phyloP scores from a whole-genome alignment of 2,888 invertebrate species.

The Catocala fraxini region DNA sequence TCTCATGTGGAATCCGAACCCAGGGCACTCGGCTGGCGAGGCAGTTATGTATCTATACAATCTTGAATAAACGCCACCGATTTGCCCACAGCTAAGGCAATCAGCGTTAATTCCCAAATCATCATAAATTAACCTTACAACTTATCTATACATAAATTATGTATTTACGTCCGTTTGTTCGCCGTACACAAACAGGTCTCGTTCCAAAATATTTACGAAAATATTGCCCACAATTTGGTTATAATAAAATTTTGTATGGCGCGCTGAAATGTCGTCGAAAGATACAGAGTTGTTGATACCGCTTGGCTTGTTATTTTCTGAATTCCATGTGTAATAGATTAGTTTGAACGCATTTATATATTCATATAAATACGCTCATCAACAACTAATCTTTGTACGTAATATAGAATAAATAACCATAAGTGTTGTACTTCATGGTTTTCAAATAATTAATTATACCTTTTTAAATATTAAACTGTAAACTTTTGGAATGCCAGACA shows the following conservation, averaged over 20 bases:
- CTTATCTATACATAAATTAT: slow-evolving; percentile 51
- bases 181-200: slow-evolving; percentile 74
- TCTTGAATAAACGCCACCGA: not conserved
- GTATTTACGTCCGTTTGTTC: slow-evolving; percentile 72
- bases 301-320: not conserved
- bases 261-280: slow-evolving; percentile 59
- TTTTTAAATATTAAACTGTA: too few species aligned
- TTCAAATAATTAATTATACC: too few species aligned
- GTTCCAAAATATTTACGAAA: slow-evolving; percentile 85
- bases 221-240: slow-evolving; percentile 84
- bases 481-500: too few species aligned
- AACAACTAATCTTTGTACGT: too few species aligned
- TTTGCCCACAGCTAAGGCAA: not conserved
- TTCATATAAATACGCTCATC: too few species aligned
- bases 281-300: slow-evolving; percentile 67
- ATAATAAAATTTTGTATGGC: slow-evolving; percentile 81
- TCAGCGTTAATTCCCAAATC: slow-evolving; percentile 7
- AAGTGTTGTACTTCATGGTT: too few species aligned
- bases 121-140: slow-evolving; percentile 42
- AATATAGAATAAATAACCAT: too few species aligned
- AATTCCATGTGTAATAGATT: not conserved
- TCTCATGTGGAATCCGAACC: too few species aligned
- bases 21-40: not conserved
- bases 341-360: too few species aligned
- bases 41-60: not conserved